phyloP scores from a whole-genome alignment of 2,113 vertebrate species.

The Struthidea cinerea region DNA sequence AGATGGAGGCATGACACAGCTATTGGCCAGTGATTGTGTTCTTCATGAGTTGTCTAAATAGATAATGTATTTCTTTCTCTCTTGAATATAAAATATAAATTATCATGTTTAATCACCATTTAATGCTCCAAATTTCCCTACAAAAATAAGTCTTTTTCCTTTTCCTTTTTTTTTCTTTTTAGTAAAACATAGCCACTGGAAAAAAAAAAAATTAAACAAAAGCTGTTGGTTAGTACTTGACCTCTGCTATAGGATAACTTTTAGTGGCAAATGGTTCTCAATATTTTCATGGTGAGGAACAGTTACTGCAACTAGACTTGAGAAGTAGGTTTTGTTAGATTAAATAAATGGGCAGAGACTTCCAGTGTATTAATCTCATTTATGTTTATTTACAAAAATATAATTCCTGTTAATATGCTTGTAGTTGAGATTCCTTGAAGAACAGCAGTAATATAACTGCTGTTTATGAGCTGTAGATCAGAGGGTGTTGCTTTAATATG shows the following conservation, averaged over 20 bases:
- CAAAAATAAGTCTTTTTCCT: background rate
- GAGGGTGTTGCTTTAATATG: background rate
- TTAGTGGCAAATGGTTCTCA: background rate
- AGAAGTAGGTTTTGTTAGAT: background rate
- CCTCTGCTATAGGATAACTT: background rate
- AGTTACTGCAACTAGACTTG: background rate
- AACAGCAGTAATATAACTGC: background rate
- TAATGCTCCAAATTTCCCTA: background rate
- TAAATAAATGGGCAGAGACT: background rate
- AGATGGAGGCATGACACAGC: background rate
- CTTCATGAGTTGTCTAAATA: background rate
- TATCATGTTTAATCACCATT: background rate
- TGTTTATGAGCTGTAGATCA: background rate
- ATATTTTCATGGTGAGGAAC: background rate
- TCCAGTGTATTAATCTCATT: background rate
- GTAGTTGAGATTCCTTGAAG: background rate
- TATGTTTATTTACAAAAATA: constrained; percentile 11
- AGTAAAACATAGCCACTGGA: background rate
- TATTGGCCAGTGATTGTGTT: background rate
- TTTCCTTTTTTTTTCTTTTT: background rate
- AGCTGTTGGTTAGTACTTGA: background rate
- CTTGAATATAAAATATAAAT: background rate
- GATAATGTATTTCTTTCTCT: background rate
- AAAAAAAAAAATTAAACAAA: background rate
- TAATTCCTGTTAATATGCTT: background rate